A percentile compares a stretch with the other conserved stretches of the same genome.
These are phyloP conservation scores for Acholoe squamosa DNA, from an alignment of 2,888 invertebrate species.

Conservation along the genomic window DNA sequence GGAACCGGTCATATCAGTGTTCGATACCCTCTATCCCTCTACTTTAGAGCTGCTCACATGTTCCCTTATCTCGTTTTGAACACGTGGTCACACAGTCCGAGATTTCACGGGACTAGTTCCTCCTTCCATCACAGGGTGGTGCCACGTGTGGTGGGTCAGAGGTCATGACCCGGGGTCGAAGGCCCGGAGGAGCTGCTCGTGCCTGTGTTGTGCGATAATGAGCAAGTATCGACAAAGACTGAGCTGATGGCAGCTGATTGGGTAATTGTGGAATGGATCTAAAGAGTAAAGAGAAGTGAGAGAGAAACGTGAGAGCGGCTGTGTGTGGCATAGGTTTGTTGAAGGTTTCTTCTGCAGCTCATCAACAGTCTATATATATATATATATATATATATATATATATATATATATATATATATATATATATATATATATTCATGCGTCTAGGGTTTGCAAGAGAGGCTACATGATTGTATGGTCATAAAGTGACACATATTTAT, in stretches of 20 bases:
- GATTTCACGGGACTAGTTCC: not conserved
- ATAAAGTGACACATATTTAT: too few relatives aligned
- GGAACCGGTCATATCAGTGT: not conserved
- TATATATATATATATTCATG: too few relatives aligned
- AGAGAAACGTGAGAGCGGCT: not conserved
- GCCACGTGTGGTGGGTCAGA: not conserved
- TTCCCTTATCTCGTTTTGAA: not conserved
- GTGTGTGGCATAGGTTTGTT: too few relatives aligned
- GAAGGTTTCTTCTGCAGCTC: too few relatives aligned
- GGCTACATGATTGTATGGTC: too few relatives aligned
- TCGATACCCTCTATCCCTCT: not conserved
- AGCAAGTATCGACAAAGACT: not conserved
- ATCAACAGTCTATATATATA: too few relatives aligned
- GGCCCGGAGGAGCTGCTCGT: not conserved
- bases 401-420: too few relatives aligned
- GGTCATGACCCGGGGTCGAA: not conserved
- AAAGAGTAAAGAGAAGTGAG: not conserved
- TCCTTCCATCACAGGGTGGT: not conserved
- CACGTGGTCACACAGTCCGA: not conserved
- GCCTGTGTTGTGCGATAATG: conserved; percentile 14
- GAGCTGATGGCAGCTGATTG: not conserved
- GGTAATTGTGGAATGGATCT: conserved; percentile 15
- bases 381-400: too few relatives aligned
- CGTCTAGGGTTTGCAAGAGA: too few relatives aligned
- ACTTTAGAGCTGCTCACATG: not conserved